Percentiles rank a stretch among this genome's conserved stretches.
These are phyloP conservation scores for Panthera uncia DNA, from an alignment of 2,113 vertebrate species.

Conservation along the genomic window DNA sequence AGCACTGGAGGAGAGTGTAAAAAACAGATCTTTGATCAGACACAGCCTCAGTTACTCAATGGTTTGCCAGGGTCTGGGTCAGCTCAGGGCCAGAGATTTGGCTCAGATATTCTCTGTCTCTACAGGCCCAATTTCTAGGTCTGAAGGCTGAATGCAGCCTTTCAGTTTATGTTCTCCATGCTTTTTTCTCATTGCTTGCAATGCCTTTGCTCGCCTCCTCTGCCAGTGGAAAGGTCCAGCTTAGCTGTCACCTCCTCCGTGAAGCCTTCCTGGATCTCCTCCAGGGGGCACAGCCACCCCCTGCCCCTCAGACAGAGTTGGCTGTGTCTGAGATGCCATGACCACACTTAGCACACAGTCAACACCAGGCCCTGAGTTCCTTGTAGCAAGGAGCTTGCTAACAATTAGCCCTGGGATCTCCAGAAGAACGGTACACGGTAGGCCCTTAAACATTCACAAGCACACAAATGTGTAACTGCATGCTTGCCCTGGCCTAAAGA, in stretches of 20 bases:
- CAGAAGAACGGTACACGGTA: not conserved
- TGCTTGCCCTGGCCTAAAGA: constrained; percentile 77
- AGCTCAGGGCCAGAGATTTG: constrained; percentile 67
- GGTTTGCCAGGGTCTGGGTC: constrained; percentile 53
- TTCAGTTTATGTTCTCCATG: constrained; percentile 16
- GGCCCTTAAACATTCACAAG: not conserved
- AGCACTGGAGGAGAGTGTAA: constrained; percentile 56
- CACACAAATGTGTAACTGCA: not conserved
- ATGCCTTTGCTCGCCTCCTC: not conserved
- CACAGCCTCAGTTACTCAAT: constrained; percentile 71
- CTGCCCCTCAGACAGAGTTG: not conserved
- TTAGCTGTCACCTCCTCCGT: not conserved
- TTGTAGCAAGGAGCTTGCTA: not conserved
- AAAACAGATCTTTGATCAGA: constrained; percentile 76
- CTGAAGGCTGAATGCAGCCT: constrained; percentile 72
- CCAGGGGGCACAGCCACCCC: not conserved
- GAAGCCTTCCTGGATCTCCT: constrained; percentile 16
- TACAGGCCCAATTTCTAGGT: constrained; percentile 65
- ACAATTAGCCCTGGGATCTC: not conserved
- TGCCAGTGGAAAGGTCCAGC: not conserved
- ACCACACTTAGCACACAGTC: not conserved
- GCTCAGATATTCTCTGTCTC: constrained; percentile 45
- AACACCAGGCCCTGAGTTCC: not conserved
- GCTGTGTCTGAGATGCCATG: not conserved
- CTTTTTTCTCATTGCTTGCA: not conserved